Conservation (phyloP, 2,888 invertebrate species). For the Platynereis dumerilii region DNA sequence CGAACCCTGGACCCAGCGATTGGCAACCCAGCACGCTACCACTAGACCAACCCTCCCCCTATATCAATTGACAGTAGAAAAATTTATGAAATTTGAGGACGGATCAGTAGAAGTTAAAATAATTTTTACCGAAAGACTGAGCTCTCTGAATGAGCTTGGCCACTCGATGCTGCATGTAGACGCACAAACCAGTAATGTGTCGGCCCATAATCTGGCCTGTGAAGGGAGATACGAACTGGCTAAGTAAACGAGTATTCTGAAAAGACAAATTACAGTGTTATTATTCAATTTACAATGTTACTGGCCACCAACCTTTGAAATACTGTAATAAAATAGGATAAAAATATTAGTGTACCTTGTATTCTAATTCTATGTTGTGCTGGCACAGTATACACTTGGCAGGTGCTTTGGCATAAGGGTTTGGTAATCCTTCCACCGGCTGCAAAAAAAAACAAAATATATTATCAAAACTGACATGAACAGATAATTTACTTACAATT, state of each 20-base stretch:
- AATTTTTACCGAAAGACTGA: constrained; percentile 71
- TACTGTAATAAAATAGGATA: no score
- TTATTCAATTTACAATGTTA: no score
- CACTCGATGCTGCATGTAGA: constrained; percentile 77
- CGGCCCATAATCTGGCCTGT: constrained; percentile 91
- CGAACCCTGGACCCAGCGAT: no score
- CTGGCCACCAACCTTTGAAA: no score
- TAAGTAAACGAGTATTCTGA: constrained; percentile 82
- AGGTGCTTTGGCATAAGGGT: constrained; percentile 81
- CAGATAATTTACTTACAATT: no score
- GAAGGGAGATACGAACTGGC: constrained; percentile 94
- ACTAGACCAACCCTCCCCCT: no score
- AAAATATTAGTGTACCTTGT: constrained; percentile 68
- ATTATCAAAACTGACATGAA: no score
- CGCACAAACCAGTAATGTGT: constrained; percentile 93
- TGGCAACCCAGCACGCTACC: no score
- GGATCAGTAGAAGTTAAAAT: not conserved
- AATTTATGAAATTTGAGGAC: no score
- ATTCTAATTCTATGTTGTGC: constrained; percentile 80
- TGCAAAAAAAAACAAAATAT: constrained; percentile 18
- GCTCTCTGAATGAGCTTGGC: constrained; percentile 79
- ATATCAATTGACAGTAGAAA: no score
- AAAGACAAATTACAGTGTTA: constrained; percentile 2
- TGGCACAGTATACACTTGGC: constrained; percentile 83
- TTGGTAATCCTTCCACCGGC: constrained; percentile 35